Evolutionary conservation across 2,113 vertebrate genomes (phyloP).

Genomic region (Panurus biarmicus): DNA sequence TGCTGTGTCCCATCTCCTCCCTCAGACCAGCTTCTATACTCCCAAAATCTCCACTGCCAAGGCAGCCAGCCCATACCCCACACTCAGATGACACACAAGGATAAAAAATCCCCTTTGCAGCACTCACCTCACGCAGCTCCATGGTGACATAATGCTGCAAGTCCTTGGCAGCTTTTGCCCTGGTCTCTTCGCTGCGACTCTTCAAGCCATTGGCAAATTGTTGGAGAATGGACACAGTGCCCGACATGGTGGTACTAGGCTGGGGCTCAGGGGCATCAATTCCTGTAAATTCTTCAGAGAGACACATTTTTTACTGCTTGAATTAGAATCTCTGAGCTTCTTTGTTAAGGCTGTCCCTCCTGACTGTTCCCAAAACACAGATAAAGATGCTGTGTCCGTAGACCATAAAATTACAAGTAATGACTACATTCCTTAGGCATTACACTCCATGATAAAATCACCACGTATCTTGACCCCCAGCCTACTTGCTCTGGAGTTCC

Average conservation of each 20-base stretch:
- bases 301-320: background rate
- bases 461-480: background rate
- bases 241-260: conserved; percentile 71
- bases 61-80: background rate
- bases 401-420: background rate
- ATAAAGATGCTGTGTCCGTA: background rate
- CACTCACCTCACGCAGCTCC: conserved; percentile 88
- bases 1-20: background rate
- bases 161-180: conserved; percentile 95
- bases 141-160: conserved; percentile 98
- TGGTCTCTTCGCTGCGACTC: conserved; percentile 91
- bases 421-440: background rate
- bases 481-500: background rate
- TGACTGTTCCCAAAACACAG: background rate
- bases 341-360: background rate
- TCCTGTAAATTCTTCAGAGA: background rate
- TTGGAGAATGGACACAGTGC: conserved; percentile 90
- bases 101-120: background rate
- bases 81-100: fast-evolving
- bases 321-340: background rate
- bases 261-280: conserved; percentile 48
- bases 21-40: background rate
- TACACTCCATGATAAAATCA: background rate
- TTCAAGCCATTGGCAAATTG: conserved; percentile 94
- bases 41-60: background rate